Evolutionary conservation across 2,113 vertebrate species (phyloP), one percentile per base, ranked within the genome.

Genomic region (Peromyscus leucopus): DNA sequence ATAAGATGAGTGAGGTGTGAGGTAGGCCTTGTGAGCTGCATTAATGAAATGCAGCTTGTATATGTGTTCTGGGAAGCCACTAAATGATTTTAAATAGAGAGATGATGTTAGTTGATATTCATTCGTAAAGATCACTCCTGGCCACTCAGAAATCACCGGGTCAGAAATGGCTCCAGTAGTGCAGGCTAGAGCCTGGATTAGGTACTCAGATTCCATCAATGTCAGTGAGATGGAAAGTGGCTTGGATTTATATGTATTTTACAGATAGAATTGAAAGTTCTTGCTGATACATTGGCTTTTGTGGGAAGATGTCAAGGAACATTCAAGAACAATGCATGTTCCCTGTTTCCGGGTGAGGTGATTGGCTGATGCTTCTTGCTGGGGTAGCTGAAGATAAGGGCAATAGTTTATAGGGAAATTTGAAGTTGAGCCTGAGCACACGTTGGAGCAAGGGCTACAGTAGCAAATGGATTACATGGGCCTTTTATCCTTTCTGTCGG

Each of bases 21-120:
- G 2, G 8, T 15, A 39, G 39, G 16, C 51, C 57, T 86, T 48
- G 0, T n/a, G 57, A 92, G 22, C 21, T 42, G 7, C 80, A 17
- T 88, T 55, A 39, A n/a, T 91, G 51, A 76, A 76, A 87, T 31
- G 6, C 17, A 28, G 12, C 26, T 61, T 80, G 31, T 59, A 21
- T 85, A 31, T 55, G 5, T 61, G n/a, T 79, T 55, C 9, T 85
- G 48, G 71, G 71, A 89, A 88, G 59, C 33, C 33, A 6, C 8
- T 17, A 42, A 94, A 19, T 95, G 42, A 16, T 61, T 90, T 82
- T 95, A 76, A 94, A 21, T 57, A 89, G 42, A 72, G 21, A 92
- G 33, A 7, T 76, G 19, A 91, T 28, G 31, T 89, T 76, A 36
- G 71, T 59, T 91, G 33, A 94, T 61, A 61, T 26, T 42, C 33